Percentiles rank a stretch among this genome's conserved stretches.
phyloP scores from a whole-genome alignment of 2,113 vertebrate genomes.

The Rhea pennata region DNA sequence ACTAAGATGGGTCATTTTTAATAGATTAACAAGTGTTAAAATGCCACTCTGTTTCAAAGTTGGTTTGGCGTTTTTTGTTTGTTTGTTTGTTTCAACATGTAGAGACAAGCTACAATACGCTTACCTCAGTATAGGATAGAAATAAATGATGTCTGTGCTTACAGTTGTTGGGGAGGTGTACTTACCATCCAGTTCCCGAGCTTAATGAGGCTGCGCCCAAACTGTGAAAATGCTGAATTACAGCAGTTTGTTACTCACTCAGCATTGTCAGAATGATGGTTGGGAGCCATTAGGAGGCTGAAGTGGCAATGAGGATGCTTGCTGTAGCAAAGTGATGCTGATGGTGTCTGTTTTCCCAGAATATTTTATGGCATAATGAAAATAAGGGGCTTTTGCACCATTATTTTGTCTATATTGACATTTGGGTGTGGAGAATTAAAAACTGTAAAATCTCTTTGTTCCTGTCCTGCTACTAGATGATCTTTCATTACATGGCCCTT shows the following conservation, averaged over 20 bases:
- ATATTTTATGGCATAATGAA: not conserved
- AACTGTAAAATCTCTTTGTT: not conserved
- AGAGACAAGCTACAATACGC: not conserved
- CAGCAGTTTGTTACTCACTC: not conserved
- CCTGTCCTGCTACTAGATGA: not conserved
- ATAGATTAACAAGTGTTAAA: not conserved
- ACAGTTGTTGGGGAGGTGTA: not conserved
- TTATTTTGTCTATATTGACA: not conserved
- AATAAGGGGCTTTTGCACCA: not conserved
- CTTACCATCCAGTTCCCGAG: not conserved
- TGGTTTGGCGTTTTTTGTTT: not conserved
- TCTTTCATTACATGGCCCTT: not conserved
- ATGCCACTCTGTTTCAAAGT: not conserved
- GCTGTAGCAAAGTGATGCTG: not conserved
- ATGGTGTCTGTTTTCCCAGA: not conserved
- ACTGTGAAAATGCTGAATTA: not conserved
- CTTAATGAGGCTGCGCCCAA: not conserved
- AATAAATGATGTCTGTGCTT: not conserved
- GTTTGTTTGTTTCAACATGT: not conserved
- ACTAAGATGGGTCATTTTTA: not conserved
- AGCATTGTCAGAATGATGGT: not conserved
- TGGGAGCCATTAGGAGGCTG: not conserved
- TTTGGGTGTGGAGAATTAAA: not conserved
- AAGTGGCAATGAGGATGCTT: not conserved
- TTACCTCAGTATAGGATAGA: not conserved